Conservation (phyloP, 2,888 invertebrate species). For the Phanerotoma sp. region DNA sequence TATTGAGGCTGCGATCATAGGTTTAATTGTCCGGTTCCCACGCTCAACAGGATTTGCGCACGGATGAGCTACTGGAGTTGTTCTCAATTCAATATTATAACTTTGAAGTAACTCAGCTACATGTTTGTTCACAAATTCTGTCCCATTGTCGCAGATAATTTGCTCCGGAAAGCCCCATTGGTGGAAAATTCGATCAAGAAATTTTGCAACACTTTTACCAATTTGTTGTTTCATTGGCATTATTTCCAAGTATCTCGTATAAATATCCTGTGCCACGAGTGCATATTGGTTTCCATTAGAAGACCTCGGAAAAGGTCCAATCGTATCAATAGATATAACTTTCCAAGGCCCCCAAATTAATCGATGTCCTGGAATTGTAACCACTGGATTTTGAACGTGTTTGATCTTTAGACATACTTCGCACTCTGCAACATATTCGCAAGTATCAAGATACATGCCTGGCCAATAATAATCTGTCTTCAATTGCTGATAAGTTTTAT, state of each 20-base stretch:
- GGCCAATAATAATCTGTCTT: too few species aligned
- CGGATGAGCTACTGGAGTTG: constrained; percentile 24
- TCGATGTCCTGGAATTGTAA: not conserved
- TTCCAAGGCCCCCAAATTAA: not conserved
- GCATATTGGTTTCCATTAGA: not conserved
- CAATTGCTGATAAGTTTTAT: constrained; percentile 16
- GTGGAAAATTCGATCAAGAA: not conserved
- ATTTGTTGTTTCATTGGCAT: not conserved
- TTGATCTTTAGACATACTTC: constrained; percentile 14
- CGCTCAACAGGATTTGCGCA: too few species aligned
- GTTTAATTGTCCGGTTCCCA: constrained; percentile 23
- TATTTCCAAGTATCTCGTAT: constrained; percentile 17
- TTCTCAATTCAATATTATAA: constrained; percentile 3
- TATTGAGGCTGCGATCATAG: constrained; percentile 22
- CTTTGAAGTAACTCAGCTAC: constrained; percentile 2
- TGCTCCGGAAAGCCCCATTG: constrained; percentile 9
- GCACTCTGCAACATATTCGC: constrained; percentile 15
- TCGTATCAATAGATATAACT: constrained; percentile 4
- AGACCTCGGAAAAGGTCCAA: not conserved
- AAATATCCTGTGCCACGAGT: not conserved
- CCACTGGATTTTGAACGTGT: not conserved
- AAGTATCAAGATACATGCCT: constrained; percentile 14
- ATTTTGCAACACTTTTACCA: constrained; percentile 4
- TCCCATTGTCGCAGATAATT: constrained; percentile 14
- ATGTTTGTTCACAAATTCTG: constrained; percentile 15